Percentiles rank a stretch among this genome's conserved stretches.
Evolutionary conservation across 1,140 invertebrate genomes (phyloP).

Genomic region (Drosophila grimshawi): DNA sequence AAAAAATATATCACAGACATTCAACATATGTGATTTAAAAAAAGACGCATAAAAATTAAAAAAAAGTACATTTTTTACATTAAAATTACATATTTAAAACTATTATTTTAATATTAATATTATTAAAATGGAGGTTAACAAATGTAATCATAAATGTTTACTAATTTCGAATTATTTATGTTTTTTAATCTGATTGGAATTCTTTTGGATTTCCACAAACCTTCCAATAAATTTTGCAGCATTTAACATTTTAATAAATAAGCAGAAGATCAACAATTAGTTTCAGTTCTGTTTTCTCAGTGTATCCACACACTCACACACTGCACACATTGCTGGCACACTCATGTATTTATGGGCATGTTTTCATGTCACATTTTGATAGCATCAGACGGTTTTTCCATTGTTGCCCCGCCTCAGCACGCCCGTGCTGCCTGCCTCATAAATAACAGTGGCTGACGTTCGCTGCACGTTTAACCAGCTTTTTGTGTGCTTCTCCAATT

Average conservation of each 20-base stretch:
- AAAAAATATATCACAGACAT: not conserved
- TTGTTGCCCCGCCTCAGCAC: slow-evolving; percentile 16
- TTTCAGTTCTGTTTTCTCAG: not conserved
- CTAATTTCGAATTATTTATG: too few relatives aligned
- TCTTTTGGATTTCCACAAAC: too few relatives aligned
- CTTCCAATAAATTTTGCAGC: too few relatives aligned
- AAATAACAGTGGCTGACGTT: slow-evolving; percentile 25
- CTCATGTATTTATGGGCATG: slow-evolving; percentile 31
- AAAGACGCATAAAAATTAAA: too few relatives aligned
- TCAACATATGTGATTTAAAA: not conserved
- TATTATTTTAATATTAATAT: too few relatives aligned
- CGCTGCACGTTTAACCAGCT: slow-evolving; percentile 31
- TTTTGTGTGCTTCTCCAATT: slow-evolving; percentile 35
- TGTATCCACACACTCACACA: slow-evolving; percentile 13
- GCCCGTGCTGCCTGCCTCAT: slow-evolving; percentile 35
- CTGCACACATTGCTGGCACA: slow-evolving; percentile 1
- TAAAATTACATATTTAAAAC: too few relatives aligned
- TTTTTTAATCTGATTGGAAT: too few relatives aligned
- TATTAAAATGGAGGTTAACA: too few relatives aligned
- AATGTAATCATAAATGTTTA: too few relatives aligned
- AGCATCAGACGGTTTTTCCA: slow-evolving; percentile 19
- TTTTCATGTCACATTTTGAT: slow-evolving; percentile 53
- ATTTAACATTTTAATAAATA: too few relatives aligned
- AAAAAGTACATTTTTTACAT: not conserved
- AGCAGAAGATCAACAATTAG: too few relatives aligned